These are phyloP conservation scores for Picus viridis DNA, from an alignment of 2,797 vertebrate genomes.

Conservation along the genomic window DNA sequence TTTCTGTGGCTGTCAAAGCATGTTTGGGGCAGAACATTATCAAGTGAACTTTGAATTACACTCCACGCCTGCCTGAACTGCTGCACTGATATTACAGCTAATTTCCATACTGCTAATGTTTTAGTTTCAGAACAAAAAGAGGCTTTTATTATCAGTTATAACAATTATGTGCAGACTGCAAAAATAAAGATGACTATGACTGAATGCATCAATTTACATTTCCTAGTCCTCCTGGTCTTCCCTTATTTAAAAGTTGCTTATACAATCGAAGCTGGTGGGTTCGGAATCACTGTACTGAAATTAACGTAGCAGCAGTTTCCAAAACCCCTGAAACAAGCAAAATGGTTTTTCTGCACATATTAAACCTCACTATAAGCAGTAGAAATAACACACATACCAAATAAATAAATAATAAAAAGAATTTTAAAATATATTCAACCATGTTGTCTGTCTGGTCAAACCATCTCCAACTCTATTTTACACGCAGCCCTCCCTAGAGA, in stretches of 20 bases:
- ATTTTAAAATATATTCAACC: neutral
- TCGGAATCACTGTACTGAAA: neutral
- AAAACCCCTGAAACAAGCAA: neutral
- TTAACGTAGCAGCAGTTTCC: neutral
- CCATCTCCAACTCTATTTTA: neutral
- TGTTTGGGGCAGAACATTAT: neutral
- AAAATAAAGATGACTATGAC: neutral
- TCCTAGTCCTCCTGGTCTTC: neutral
- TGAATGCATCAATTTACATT: neutral
- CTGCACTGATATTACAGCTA: neutral
- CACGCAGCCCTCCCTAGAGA: neutral
- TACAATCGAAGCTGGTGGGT: neutral
- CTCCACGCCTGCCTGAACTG: constrained; percentile 30
- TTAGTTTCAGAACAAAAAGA: constrained; percentile 40
- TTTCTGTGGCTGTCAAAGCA: constrained; percentile 14
- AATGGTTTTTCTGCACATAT: neutral
- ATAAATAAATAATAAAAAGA: neutral
- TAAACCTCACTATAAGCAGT: neutral
- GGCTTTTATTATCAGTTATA: constrained; percentile 26
- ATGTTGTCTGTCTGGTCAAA: neutral
- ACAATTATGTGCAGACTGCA: constrained; percentile 8
- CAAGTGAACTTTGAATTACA: neutral
- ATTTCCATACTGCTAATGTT: constrained; percentile 49
- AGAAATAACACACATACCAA: neutral
- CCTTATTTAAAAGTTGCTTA: constrained; percentile 8